These are phyloP conservation scores for Brienomyrus brachyistius DNA, from an alignment of 2,113 vertebrate species.

Conservation along the genomic window DNA sequence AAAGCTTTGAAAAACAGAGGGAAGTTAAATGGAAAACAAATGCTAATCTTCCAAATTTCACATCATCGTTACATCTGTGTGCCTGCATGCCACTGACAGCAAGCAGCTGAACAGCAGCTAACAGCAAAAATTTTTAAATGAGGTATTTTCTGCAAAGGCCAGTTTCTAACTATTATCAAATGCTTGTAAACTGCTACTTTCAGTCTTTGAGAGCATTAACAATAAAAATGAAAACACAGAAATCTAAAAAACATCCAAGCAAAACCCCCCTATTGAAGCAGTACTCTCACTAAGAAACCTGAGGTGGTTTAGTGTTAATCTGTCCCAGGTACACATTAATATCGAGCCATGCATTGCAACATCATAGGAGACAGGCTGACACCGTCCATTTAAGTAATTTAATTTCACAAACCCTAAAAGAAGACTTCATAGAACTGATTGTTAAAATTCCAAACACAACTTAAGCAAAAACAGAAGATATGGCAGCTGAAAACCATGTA, in stretches of 20 bases:
- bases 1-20: not conserved
- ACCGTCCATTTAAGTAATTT: not conserved
- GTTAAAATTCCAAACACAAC: not conserved
- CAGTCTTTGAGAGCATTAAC: not conserved
- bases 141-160: not conserved
- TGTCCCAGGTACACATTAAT: not conserved
- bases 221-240: not conserved
- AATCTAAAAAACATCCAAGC: not conserved
- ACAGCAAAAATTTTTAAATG: not conserved
- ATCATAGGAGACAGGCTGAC: not conserved
- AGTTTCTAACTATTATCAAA: not conserved
- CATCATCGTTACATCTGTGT: not conserved
- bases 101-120: not conserved
- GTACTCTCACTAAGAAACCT: not conserved
- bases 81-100: not conserved
- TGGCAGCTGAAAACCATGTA: not conserved
- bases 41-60: not conserved
- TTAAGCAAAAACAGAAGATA: not conserved
- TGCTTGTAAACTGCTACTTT: not conserved
- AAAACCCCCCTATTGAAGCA: not conserved
- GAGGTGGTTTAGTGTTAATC: not conserved
- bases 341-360: not conserved
- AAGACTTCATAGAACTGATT: not conserved
- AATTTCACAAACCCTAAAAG: not conserved
- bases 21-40: not conserved